These are phyloP conservation scores for Euphonia xanthogaster DNA, from an alignment of 2,797 vertebrate genomes.

Conservation along the genomic window DNA sequence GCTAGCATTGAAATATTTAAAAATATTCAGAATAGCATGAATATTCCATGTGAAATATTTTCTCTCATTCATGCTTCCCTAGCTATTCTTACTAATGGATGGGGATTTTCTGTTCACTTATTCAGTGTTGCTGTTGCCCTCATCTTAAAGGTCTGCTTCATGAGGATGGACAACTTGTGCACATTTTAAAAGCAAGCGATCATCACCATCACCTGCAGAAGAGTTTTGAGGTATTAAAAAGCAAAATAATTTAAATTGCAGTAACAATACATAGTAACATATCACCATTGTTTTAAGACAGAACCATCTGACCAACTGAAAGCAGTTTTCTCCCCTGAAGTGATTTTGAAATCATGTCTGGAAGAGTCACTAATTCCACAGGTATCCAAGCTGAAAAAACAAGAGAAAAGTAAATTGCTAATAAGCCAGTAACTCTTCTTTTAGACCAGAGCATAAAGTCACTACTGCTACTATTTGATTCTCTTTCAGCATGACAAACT, in stretches of 20 bases:
- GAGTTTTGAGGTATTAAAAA: not conserved
- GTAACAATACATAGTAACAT: not conserved
- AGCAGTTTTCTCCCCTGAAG: slow-evolving; percentile 22
- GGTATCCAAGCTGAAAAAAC: slow-evolving; percentile 18
- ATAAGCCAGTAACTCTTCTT: not conserved
- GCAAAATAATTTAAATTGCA: not conserved
- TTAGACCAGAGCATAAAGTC: not conserved
- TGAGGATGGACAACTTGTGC: not conserved
- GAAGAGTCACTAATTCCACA: slow-evolving; percentile 33
- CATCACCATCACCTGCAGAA: not conserved
- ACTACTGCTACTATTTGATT: not conserved
- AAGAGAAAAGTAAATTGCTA: slow-evolving; percentile 31
- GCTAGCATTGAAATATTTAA: not conserved
- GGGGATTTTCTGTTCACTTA: not conserved
- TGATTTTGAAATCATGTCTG: not conserved
- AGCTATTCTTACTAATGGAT: not conserved
- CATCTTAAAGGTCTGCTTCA: not conserved
- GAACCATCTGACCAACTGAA: not conserved
- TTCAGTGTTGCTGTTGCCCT: not conserved
- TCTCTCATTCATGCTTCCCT: not conserved
- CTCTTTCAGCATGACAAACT: not conserved
- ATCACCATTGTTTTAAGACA: not conserved
- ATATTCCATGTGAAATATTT: not conserved
- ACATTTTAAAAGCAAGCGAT: not conserved
- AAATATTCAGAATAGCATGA: not conserved